A percentile compares a stretch with the other conserved stretches of the same genome.
These are phyloP conservation scores for Alouatta palliata DNA, from an alignment of 2,113 vertebrate genomes.

Conservation along the genomic window DNA sequence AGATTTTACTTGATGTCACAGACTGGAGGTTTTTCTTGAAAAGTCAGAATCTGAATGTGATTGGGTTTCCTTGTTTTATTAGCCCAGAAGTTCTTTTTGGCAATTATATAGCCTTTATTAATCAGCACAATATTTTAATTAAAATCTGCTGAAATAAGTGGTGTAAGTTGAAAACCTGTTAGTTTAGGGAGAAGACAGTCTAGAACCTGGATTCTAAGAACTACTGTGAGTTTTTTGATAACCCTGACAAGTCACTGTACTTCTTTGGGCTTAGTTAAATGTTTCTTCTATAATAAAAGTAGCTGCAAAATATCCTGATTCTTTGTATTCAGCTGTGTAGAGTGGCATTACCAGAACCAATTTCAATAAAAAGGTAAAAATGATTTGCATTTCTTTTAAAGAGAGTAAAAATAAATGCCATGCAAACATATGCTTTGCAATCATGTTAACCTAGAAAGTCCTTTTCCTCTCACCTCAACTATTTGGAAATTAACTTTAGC, in stretches of 20 bases:
- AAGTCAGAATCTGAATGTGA: neutral
- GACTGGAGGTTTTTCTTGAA: neutral
- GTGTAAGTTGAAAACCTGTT: neutral
- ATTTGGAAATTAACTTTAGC: neutral
- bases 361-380: neutral
- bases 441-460: neutral
- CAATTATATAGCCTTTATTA: neutral
- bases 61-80: neutral
- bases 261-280: neutral
- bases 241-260: neutral
- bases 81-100: neutral
- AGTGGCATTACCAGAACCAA: neutral
- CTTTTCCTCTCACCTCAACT: neutral
- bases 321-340: neutral
- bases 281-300: neutral
- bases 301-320: neutral
- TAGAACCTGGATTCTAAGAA: neutral
- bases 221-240: neutral
- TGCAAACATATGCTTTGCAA: neutral
- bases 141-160: slow-evolving; percentile 31
- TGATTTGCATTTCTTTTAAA: slow-evolving; percentile 17
- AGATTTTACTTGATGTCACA: neutral
- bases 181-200: neutral
- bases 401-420: neutral
- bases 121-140: neutral